phyloP scores from a whole-genome alignment of 64 coral and sea anemone genomes.

The Acropora yongei region DNA sequence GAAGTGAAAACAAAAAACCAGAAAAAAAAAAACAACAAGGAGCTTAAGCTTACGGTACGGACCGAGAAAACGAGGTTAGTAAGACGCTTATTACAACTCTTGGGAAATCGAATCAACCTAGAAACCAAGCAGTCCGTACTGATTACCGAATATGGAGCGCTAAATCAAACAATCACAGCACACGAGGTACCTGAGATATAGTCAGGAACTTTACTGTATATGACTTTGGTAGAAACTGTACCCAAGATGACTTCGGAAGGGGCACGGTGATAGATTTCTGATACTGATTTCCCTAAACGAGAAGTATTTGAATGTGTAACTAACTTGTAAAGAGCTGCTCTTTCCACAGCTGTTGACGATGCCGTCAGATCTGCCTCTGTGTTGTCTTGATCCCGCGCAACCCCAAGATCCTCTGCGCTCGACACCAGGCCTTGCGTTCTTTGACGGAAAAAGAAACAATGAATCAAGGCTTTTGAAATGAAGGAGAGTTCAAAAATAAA shows the following conservation, averaged over 20 bases:
- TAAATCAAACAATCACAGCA: too few species aligned
- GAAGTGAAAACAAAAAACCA: too few species aligned
- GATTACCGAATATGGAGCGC: too few species aligned
- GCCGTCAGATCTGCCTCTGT: slow-evolving; percentile 38
- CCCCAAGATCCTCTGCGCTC: slow-evolving; percentile 38
- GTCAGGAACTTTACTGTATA: too few species aligned
- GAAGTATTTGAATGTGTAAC: neutral
- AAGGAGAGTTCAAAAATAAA: neutral
- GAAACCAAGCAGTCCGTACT: too few species aligned
- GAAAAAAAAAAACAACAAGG: too few species aligned
- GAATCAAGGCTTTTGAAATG: neutral
- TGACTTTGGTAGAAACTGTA: too few species aligned
- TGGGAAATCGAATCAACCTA: too few species aligned
- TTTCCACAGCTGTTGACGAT: slow-evolving; percentile 4
- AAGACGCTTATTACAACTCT: too few species aligned
- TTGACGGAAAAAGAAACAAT: neutral
- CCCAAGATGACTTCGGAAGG: neutral
- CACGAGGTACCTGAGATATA: too few species aligned
- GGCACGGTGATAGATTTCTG: neutral
- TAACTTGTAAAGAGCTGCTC: slow-evolving; percentile 21
- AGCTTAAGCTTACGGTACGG: too few species aligned
- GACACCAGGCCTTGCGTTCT: slow-evolving; percentile 46
- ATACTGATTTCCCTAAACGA: neutral
- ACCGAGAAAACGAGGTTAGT: too few species aligned
- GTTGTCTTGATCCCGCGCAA: neutral